phyloP scores from a whole-genome alignment of 2,113 vertebrate species.

The Tupaia tana region DNA sequence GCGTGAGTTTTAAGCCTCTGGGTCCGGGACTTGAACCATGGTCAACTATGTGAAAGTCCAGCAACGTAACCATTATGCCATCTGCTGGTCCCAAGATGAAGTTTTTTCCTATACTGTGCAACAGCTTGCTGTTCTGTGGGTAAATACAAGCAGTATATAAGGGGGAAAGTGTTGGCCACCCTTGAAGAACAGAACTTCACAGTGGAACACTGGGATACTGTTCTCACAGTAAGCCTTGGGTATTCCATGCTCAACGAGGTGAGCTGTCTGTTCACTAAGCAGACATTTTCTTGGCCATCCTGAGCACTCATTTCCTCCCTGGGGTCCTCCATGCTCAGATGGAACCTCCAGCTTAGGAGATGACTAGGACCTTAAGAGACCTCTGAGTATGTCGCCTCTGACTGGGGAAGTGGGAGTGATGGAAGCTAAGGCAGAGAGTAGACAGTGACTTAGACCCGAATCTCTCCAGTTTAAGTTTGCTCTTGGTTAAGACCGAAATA shows the following conservation, averaged over 20 bases:
- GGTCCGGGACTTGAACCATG: too few relatives aligned
- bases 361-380: neutral
- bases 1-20: too few relatives aligned
- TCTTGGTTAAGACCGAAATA: neutral
- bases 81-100: neutral
- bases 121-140: conserved; percentile 13
- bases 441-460: neutral
- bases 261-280: neutral
- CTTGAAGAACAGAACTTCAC: neutral
- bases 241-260: neutral
- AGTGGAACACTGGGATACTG: too few relatives aligned
- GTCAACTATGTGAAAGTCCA: too few relatives aligned
- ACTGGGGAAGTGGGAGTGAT: neutral
- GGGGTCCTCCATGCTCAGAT: neutral
- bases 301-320: neutral
- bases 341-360: neutral
- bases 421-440: neutral
- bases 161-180: neutral
- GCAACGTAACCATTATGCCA: too few relatives aligned
- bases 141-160: neutral
- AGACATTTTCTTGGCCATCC: neutral
- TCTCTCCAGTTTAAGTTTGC: neutral
- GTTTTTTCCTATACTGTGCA: neutral
- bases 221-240: neutral
- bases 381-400: neutral